Percentiles rank a stretch among this genome's conserved stretches.
These are phyloP conservation scores for Paracyclopina nana DNA, from an alignment of 1,140 invertebrate genomes.

Conservation along the genomic window DNA sequence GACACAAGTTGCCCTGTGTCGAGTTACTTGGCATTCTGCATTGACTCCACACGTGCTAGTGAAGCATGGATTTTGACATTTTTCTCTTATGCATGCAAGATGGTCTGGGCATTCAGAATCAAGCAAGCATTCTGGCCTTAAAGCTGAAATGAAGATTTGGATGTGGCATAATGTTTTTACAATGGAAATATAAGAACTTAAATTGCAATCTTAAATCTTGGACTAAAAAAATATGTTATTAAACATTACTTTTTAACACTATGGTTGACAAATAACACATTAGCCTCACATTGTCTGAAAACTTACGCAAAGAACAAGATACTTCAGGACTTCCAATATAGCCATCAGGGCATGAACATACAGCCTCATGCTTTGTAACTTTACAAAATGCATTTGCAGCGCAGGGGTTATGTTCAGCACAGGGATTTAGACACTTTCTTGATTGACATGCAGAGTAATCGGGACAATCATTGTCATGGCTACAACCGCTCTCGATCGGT, in stretches of 20 bases:
- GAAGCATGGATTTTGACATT: conserved; percentile 49
- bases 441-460: conserved; percentile 49
- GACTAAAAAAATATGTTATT: too few relatives aligned
- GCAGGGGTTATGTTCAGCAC: conserved; percentile 36
- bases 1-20: conserved; percentile 45
- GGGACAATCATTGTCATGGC: conserved; percentile 49
- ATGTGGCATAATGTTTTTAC: background rate
- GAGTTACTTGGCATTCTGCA: conserved; percentile 49
- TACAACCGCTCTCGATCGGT: conserved; percentile 38
- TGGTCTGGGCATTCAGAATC: conserved; percentile 50
- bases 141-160: conserved; percentile 8
- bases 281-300: background rate
- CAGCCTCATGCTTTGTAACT: conserved; percentile 41
- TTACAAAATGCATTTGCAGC: conserved; percentile 48
- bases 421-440: conserved; percentile 45
- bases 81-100: conserved; percentile 55
- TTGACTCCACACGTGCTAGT: conserved; percentile 58
- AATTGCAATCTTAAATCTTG: too few relatives aligned
- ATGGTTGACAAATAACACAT: too few relatives aligned
- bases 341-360: conserved; percentile 42
- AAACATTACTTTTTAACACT: too few relatives aligned
- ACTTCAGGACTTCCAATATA: conserved; percentile 40
- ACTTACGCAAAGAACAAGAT: conserved; percentile 26
- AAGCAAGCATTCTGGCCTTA: conserved; percentile 42
- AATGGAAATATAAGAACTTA: background rate